Percentiles rank a stretch among this genome's conserved stretches.
These are phyloP conservation scores for Mobula hypostoma DNA, from an alignment of 2,113 vertebrate species.

Conservation along the genomic window DNA sequence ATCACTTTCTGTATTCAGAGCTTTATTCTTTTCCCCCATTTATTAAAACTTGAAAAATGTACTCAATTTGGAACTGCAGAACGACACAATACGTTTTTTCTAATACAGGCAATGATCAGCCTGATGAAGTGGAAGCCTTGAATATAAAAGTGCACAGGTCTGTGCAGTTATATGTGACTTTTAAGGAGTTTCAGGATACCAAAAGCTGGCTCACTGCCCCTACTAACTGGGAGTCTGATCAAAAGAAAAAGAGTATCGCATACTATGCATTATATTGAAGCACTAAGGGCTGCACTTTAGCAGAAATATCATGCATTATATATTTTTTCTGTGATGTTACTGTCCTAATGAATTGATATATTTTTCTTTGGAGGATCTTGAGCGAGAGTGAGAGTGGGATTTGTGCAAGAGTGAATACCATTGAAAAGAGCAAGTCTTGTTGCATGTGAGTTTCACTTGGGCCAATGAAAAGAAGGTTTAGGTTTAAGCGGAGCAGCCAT, in stretches of 20 bases:
- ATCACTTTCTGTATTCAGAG: not conserved
- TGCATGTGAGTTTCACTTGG: too few relatives aligned
- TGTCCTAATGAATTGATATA: not conserved
- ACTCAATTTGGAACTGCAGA: not conserved
- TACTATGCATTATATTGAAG: not conserved
- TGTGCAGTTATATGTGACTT: not conserved
- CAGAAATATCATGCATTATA: not conserved
- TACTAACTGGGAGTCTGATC: not conserved
- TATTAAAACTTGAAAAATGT: not conserved
- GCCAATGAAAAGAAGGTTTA: too few relatives aligned
- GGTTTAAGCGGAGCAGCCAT: too few relatives aligned
- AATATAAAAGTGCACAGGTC: not conserved
- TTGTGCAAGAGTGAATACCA: too few relatives aligned
- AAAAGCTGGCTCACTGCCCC: not conserved
- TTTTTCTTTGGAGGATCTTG: too few relatives aligned
- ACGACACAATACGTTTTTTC: not conserved
- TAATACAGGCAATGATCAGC: not conserved
- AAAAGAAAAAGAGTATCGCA: too few relatives aligned
- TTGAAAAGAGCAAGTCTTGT: too few relatives aligned
- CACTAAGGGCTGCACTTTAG: not conserved
- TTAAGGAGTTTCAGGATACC: not conserved
- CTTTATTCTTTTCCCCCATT: not conserved
- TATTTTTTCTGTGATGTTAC: not conserved
- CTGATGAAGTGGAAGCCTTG: too few relatives aligned
- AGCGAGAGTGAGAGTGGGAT: too few relatives aligned